Base-by-base conservation (phyloP, 2,113 vertebrate genomes). In the Callaeas wilsoni region DNA sequence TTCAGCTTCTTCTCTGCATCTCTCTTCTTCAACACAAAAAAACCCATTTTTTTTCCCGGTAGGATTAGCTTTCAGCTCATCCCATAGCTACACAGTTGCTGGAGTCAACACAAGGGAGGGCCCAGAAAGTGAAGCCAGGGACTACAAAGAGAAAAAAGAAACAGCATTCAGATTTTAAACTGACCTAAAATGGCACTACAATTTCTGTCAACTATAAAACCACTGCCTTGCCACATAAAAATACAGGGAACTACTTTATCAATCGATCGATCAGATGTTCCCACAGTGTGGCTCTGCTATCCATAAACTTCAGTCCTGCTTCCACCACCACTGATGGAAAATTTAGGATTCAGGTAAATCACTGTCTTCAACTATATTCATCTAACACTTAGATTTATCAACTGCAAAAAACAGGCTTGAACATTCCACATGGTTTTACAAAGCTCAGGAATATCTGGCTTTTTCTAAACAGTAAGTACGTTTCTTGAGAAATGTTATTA, bases 61-160 rank as follows among this genome's bases (percentile, higher is more conserved):
- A 83, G 65, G 70, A 94, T 90, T 56, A 80, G 42, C 46, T 90
- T 94, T 76, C 63, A 85, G 79, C 63, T 96, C 53, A 83, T 88
- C 63, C 57, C 71, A 88, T 2, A 69, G 60, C 73, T 81, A 67
- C 76, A 76, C 21, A 55, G 74, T 37, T 81, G 33, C 74, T 87
- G 87, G 49, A 83, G 22, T 53, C 52, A 79, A 87, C 41, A 33
- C 29, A 76, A 92, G 67, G 55, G 29, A 93, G 37, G 81, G 75
- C 74, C 79, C 33, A 89, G 73, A 86, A 83, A 82, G 82, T 12
- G 60, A 82, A 85, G 49, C 52, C 87, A 93, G 74, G 16, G 74
- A 71, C 78, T 79, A 90, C 62, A 89, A 75, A 47, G 30, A 25
- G 16, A 12, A 39, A n/a, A 67, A 85, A 81, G 50, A 47, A 67